Evolutionary conservation across 2,888 invertebrate genomes (phyloP).

Genomic region (Deladenus siricidicola): DNA sequence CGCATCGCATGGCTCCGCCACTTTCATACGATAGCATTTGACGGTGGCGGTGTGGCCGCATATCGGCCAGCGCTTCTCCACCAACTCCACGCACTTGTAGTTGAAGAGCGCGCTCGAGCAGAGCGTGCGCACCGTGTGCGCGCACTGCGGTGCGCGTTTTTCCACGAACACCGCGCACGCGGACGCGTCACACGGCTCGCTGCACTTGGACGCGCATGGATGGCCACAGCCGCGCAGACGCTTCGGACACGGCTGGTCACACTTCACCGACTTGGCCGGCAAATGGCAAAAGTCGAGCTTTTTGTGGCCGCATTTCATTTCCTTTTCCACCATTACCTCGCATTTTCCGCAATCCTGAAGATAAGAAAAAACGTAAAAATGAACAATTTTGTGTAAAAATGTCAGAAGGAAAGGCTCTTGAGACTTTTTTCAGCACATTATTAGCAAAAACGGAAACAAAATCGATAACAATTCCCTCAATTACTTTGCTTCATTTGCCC

Average conservation of each 20-base stretch:
- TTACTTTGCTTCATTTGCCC: too few relatives aligned
- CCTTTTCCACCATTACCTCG: slow-evolving; percentile 30
- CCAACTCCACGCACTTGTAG: slow-evolving; percentile 5
- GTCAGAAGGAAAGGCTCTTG: not conserved
- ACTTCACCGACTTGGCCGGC: slow-evolving; percentile 9
- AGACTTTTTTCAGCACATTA: too few relatives aligned
- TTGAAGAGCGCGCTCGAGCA: slow-evolving; percentile 2
- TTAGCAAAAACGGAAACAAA: too few relatives aligned
- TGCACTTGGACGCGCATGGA: slow-evolving; percentile 5
- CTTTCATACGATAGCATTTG: slow-evolving; percentile 15
- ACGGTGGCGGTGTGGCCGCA: slow-evolving; percentile 25
- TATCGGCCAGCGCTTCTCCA: slow-evolving; percentile 8
- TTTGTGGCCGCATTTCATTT: slow-evolving; percentile 37
- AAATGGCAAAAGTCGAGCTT: slow-evolving; percentile 26
- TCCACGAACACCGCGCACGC: not conserved
- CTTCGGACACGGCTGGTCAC: not conserved
- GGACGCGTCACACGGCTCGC: not conserved
- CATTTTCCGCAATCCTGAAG: slow-evolving; percentile 54
- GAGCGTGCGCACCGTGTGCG: slow-evolving; percentile 33
- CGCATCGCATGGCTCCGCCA: slow-evolving; percentile 24
- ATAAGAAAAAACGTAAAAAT: not conserved
- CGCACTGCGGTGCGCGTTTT: slow-evolving; percentile 28
- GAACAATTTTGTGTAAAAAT: slow-evolving; percentile 1
- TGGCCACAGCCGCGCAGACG: not conserved
- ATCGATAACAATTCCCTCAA: too few relatives aligned